Evolutionary conservation across 2,888 invertebrate genomes (phyloP), one percentile per base, ranked within the genome.

Genomic region (Nemotelus pantherinus): DNA sequence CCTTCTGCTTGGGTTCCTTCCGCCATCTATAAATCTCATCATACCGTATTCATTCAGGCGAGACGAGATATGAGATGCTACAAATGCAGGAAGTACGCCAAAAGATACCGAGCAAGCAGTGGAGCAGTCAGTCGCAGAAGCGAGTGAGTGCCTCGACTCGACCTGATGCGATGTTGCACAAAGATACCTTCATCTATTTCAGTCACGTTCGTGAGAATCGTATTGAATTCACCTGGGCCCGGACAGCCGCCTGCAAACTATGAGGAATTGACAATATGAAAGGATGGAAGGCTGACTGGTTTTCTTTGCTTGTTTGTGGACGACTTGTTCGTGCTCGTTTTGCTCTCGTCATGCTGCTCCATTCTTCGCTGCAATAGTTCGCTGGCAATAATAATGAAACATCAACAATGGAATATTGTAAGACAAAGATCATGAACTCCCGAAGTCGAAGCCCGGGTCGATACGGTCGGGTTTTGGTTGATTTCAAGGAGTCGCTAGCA

Each of bases 201-300:
- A 79, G 79, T 79, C 79, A 79, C 79, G 79, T 79, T 79, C 67
- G 76, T 71, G 74, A 25, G 25, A 60, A 75, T 71, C 74, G 64
- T 74, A 79, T 77, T 79, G 72, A 79, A 77, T 75, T 75, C 74
- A 75, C 77, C 74, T 74, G 77, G 74, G 48, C 63, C 39, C 6
- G 58, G 43, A 71, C 25, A 25, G 25, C 25, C 25, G 25, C 25
- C 25, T 25, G 53, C 9, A 39, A 50, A 48, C 67, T 55, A 25
- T 4, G 70, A 41, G n/a, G 43, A 70, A 70, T 53, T 70, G 70
- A 70, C 70, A 70, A 43, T 55, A 43, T 41, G 55, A 53, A 50
- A 41, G 53, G 55, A 70, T 70, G 55, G 70, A 41, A 55, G 25
- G 25, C 25, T 25, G 25, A 44, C n/a, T 70, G 70, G 55, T 43